Base-by-base conservation (phyloP, 2,888 invertebrate species). In the Lamproptera curius region DNA sequence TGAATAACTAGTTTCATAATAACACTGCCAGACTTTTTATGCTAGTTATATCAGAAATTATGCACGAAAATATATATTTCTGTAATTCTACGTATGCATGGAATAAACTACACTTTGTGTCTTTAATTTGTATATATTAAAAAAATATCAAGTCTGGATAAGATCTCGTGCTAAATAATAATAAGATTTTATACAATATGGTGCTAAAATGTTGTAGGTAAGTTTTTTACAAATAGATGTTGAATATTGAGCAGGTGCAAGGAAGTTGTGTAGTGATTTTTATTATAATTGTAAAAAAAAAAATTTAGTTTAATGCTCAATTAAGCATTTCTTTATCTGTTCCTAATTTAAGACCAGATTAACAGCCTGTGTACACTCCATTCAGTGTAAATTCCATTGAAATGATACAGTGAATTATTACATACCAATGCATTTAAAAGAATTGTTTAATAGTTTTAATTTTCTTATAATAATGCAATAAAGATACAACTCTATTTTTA, bases 401-500 rank as follows among this genome's bases (percentile, higher is more conserved):
- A 37, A 4, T 8, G 8, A 23, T 37, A 36, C 15, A 37, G 26
- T 23, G 15, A 46, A n/a, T 39, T 23, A 16, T 37, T 31, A 47
- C 38, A 37, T 37, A 48, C 16, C 23, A 39, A 40, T 49, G 40
- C 47, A 42, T 48, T 48, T 48, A 48, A 20, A 48, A 42, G 2
- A 26, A 16, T 23, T 38, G 38, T 23, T 16, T 38, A 9, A 38
- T 37, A n/a, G n/a, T 42, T 28, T 15, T 41, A 33, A 46, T 35
- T 14, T 5, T 56, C 57, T 62, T 58, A 57, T 54, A 28, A 46
- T 59, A 63, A 61, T 63, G 65, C 68, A 67, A 63, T 66, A 57
- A 59, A 55, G 43, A 55, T 56, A 62, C 64, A 70, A 61, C 61
- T 65, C 58, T 75, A 76, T 78, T 76, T 77, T 75, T 67, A 65